A percentile compares a stretch with the other conserved stretches of the same genome.
Conservation (phyloP, 2,888 invertebrate species). For the Punctoribates punctum region DNA sequence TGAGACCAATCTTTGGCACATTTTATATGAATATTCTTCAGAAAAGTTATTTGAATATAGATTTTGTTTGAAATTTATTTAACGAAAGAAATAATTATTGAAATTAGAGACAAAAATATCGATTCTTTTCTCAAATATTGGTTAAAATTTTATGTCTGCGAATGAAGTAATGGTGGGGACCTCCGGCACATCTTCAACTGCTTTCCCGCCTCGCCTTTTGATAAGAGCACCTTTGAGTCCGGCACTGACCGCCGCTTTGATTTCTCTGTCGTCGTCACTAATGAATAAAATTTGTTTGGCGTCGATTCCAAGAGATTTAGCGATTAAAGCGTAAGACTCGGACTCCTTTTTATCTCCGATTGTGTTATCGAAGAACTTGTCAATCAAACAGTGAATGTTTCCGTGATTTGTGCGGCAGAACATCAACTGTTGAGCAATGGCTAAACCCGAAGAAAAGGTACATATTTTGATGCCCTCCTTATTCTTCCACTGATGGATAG, state of each 20-base stretch:
- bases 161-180: conserved; percentile 36
- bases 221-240: conserved; percentile 35
- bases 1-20: no score
- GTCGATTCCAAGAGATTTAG: neutral
- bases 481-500: conserved; percentile 37
- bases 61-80: no score
- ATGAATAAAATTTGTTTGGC: conserved; percentile 37
- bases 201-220: conserved; percentile 30
- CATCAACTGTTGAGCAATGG: conserved; percentile 41
- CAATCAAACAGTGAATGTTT: conserved; percentile 6
- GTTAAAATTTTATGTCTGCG: conserved; percentile 27
- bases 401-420: conserved; percentile 43
- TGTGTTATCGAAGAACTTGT: conserved; percentile 40
- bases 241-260: conserved; percentile 39
- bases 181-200: neutral
- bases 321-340: conserved; percentile 29
- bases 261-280: conserved; percentile 40
- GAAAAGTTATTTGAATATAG: no score
- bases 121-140: neutral
- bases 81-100: no score
- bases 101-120: no score
- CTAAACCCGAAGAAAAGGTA: conserved; percentile 42
- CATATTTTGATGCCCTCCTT: conserved; percentile 36
- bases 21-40: no score
- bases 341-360: conserved; percentile 39